Conservation (phyloP, 2,888 invertebrate species). For the Leptodirus hochenwartii region DNA sequence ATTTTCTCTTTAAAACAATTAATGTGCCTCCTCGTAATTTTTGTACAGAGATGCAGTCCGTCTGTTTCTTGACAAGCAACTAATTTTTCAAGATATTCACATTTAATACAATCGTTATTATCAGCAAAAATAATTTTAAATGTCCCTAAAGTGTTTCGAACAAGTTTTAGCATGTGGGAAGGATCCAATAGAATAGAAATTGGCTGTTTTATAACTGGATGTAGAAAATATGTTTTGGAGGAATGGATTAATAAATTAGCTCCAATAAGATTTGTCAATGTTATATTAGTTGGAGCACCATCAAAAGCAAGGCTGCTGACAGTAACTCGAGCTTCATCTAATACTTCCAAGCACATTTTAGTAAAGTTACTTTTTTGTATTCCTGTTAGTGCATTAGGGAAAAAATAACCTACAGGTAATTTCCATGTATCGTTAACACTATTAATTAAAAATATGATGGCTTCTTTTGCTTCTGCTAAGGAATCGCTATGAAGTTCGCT, state of each 20-base stretch:
- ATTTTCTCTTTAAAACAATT: slow-evolving; percentile 13
- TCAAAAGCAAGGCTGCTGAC: slow-evolving; percentile 15
- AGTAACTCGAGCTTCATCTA: slow-evolving; percentile 13
- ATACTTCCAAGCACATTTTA: slow-evolving; percentile 11
- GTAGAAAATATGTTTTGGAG: slow-evolving; percentile 13
- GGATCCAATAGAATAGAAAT: slow-evolving; percentile 14
- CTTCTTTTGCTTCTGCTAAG: slow-evolving; percentile 4
- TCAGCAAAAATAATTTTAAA: slow-evolving; percentile 9
- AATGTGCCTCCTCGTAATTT: slow-evolving; percentile 12
- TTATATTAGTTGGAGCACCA: slow-evolving; percentile 14
- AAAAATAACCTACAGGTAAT: slow-evolving; percentile 4
- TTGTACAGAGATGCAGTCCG: slow-evolving; percentile 14
- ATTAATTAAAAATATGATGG: slow-evolving; percentile 3
- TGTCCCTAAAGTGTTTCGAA: slow-evolving; percentile 13
- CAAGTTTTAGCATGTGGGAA: slow-evolving; percentile 16
- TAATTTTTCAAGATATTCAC: slow-evolving; percentile 13
- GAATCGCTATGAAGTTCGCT: slow-evolving; percentile 4
- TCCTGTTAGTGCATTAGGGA: slow-evolving; percentile 1
- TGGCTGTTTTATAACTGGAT: slow-evolving; percentile 12
- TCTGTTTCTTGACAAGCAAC: slow-evolving; percentile 14
- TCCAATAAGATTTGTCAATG: slow-evolving; percentile 7
- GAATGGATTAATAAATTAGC: too few relatives aligned
- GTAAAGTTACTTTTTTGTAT: slow-evolving; percentile 2
- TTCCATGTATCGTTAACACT: slow-evolving; percentile 4
- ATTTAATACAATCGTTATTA: slow-evolving; percentile 11